A percentile compares a stretch with the other conserved stretches of the same genome.
Conservation (phyloP, 1,140 invertebrate genomes). For the Ostrea denselamellosa region DNA sequence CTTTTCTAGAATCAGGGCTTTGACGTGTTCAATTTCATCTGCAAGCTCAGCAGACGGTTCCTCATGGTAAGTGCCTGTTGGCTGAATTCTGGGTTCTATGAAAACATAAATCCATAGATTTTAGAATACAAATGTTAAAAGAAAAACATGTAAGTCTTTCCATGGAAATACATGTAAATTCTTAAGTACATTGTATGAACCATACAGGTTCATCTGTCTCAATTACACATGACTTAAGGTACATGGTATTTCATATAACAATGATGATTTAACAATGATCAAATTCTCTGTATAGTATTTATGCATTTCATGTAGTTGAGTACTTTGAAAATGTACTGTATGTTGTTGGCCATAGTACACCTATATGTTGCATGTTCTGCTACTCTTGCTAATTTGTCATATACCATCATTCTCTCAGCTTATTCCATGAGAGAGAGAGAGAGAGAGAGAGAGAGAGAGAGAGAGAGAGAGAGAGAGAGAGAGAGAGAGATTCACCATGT, state of each 20-base stretch:
- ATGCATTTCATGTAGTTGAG: not conserved
- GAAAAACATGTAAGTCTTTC: no score
- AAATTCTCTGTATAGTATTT: not conserved
- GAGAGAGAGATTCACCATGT: constrained; percentile 54
- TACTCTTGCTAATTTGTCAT: not conserved
- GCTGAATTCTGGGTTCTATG: constrained; percentile 43
- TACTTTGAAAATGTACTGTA: not conserved
- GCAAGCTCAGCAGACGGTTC: constrained; percentile 68
- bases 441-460: not conserved
- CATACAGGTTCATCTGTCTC: not conserved
- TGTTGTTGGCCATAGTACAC: not conserved
- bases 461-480: not conserved
- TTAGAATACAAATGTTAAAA: no score
- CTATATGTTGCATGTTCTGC: not conserved
- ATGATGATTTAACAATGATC: no score
- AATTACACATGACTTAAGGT: not conserved
- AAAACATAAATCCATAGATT: not conserved
- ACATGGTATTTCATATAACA: not conserved
- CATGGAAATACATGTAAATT: no score
- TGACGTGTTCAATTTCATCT: constrained; percentile 73
- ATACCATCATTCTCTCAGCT: not conserved
- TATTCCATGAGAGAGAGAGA: no score
- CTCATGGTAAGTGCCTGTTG: constrained; percentile 50
- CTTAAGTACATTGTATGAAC: not conserved
- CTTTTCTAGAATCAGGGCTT: constrained; percentile 74